Conservation (phyloP, 2,888 invertebrate genomes). For the Polydrusus tereticollis region DNA sequence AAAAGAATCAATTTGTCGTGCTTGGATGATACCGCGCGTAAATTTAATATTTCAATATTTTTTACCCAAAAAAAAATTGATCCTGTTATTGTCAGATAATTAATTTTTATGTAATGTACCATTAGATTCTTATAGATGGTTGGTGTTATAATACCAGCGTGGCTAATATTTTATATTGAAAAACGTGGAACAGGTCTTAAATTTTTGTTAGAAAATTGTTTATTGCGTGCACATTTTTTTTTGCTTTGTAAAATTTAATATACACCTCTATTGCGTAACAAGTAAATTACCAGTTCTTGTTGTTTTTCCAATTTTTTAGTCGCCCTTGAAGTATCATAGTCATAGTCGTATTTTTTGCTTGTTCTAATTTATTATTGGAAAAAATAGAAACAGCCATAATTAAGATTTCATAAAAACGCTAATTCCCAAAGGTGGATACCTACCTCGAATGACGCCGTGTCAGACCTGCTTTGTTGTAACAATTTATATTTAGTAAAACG, state of each 20-base stretch:
- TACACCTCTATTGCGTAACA: conserved; percentile 45
- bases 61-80: conserved; percentile 24
- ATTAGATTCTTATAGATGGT: conserved; percentile 15
- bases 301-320: conserved; percentile 43
- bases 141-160: conserved; percentile 23
- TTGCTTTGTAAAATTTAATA: conserved; percentile 45
- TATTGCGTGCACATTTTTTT: conserved; percentile 45
- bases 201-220: conserved; percentile 36
- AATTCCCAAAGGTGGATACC: conserved; percentile 3
- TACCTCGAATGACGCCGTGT: background rate
- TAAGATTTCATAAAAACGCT: conserved; percentile 33
- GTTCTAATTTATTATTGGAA: conserved; percentile 38
- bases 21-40: conserved; percentile 29
- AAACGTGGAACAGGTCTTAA: conserved; percentile 20
- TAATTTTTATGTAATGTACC: conserved; percentile 32
- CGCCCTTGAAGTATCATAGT: conserved; percentile 46
- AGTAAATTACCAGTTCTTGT: conserved; percentile 46
- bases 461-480: conserved; percentile 7
- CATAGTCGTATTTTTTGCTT: conserved; percentile 39
- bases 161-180: conserved; percentile 32
- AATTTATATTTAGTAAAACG: background rate
- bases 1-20: conserved; percentile 29
- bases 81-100: conserved; percentile 35
- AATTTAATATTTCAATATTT: conserved; percentile 33
- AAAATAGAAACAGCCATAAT: conserved; percentile 34